phyloP scores from a whole-genome alignment of 2,797 vertebrate species.

The Tragopan temminckii region DNA sequence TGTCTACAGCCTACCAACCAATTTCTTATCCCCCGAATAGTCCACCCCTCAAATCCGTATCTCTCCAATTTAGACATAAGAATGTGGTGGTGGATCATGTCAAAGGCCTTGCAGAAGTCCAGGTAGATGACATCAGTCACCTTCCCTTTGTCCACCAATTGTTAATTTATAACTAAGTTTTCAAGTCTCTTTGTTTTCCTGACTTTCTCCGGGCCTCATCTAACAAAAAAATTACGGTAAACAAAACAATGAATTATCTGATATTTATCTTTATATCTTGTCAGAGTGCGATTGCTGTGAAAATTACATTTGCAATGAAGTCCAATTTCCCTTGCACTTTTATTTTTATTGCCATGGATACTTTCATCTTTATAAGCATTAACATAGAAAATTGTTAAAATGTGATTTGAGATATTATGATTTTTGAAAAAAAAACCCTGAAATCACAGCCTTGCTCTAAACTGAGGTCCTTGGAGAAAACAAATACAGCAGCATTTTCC shows the following conservation, averaged over 20 bases:
- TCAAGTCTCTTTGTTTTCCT: not conserved
- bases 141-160: not conserved
- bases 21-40: too few species aligned
- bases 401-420: not conserved
- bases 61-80: too few species aligned
- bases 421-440: not conserved
- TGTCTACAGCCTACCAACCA: too few species aligned
- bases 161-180: not conserved
- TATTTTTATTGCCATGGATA: not conserved
- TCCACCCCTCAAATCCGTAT: too few species aligned
- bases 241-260: not conserved
- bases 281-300: not conserved
- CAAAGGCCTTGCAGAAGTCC: too few species aligned
- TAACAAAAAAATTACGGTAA: not conserved
- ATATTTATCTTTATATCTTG: constrained; percentile 15
- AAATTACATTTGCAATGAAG: constrained; percentile 23
- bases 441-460: not conserved
- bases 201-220: not conserved
- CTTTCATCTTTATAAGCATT: not conserved
- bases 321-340: not conserved
- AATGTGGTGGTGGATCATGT: too few species aligned
- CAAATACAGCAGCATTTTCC: not conserved
- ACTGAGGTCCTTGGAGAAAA: not conserved
- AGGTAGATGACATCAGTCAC: too few species aligned
- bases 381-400: not conserved